Base-by-base conservation (phyloP, 2,113 vertebrate genomes). In the Thomomys bottae region DNA sequence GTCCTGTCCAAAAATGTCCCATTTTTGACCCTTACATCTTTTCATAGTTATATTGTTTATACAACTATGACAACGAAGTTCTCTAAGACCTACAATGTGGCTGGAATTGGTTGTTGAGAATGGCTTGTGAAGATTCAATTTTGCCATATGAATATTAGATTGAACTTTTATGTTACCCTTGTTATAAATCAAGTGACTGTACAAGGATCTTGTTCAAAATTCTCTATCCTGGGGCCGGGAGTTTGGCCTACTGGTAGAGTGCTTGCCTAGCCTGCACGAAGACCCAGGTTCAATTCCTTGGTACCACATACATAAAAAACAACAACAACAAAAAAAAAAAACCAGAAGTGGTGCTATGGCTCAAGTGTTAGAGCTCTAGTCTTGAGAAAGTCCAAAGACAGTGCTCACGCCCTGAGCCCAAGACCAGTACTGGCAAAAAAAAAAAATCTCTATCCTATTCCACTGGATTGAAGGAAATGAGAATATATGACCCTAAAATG, bases 101-200 rank as follows among this genome's bases (percentile, higher is more conserved):
- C n/a, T 82, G 32, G 24, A 92, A 73, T 18, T 88, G 2, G 67
- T 73, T 87, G 89, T 84, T 72, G 7, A 45, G 40, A 84, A 90
- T 66, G 30, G 6, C 59, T 87, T 82, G 32, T 76, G 14, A 28
- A 64, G 11, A 14, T 54, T 54, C 49, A 85, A 26, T 59, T 70
- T 14, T 89, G 57, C 5, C 57, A 71, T 73, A 70, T 67, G 72
- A 24, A 36, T 64, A 79, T 88, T 49, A 90, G 83, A 82, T 72
- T 85, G 66, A 81, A 61, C 70, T 82, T 75, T 11, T 40, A 8
- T 64, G 28, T 72, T 57, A 61, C 15, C 30, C 18, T 66, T 76
- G 28, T 12, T 82, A 15, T 82, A 85, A 94, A 68, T 75, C 49
- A 82, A 5, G 34, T 86, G 63, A 76, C 38, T 42, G 32, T 17